These are phyloP conservation scores for Proales similis DNA, from an alignment of 1,140 invertebrate genomes.

Conservation along the genomic window DNA sequence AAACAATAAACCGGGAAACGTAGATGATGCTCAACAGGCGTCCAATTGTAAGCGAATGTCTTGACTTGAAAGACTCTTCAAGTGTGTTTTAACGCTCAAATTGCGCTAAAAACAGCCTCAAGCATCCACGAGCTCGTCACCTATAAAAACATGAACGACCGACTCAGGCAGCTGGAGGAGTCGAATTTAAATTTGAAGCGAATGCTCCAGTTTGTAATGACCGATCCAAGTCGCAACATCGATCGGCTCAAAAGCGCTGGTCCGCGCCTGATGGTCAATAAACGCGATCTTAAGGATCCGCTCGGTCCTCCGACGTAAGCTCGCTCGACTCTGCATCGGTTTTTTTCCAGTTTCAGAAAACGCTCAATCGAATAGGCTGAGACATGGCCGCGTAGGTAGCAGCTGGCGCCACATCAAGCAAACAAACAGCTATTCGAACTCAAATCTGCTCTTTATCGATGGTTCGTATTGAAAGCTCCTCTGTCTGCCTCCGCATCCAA, in stretches of 20 bases:
- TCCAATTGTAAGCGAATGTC: no score
- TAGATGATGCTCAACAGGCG: no score
- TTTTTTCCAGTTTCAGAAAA: not conserved
- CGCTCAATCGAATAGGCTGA: slow-evolving; percentile 4
- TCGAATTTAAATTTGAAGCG: slow-evolving; percentile 35
- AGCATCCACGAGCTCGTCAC: slow-evolving; percentile 14
- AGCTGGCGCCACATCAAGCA: slow-evolving; percentile 37
- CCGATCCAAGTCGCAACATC: slow-evolving; percentile 7
- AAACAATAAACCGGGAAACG: no score
- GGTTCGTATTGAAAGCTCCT: slow-evolving; percentile 1
- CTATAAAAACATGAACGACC: slow-evolving; percentile 17
- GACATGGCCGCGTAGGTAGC: slow-evolving; percentile 26
- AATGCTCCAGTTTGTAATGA: slow-evolving; percentile 26
- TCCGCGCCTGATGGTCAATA: slow-evolving; percentile 12
- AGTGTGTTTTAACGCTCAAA: no score
- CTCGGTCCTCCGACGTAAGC: slow-evolving; percentile 25
- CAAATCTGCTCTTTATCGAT: slow-evolving; percentile 35
- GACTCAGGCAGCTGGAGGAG: slow-evolving; percentile 32
- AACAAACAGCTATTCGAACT: slow-evolving; percentile 33
- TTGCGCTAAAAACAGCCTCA: no score
- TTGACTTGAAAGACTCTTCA: no score
- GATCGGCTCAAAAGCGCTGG: slow-evolving; percentile 8
- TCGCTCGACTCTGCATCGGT: not conserved
- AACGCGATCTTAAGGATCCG: slow-evolving; percentile 17
- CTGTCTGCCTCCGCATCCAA: no score